Evolutionary conservation across 2,797 vertebrate species (phyloP).

Genomic region (Megaceryle alcyon): DNA sequence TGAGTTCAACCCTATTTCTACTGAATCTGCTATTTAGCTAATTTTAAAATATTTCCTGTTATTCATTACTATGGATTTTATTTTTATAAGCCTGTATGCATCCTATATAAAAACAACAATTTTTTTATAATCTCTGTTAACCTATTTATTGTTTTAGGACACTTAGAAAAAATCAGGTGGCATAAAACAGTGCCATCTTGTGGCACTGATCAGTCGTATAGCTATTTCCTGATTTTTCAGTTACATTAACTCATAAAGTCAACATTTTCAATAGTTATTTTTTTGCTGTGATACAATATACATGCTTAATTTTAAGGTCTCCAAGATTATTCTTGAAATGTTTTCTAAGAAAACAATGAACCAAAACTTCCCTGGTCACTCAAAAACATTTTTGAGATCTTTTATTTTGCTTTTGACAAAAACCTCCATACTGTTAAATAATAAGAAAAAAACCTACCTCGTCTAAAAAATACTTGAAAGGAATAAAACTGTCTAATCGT

Average conservation of each 20-base stretch:
- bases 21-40: not conserved
- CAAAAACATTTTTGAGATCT: not conserved
- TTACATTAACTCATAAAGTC: not conserved
- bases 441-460: accelerated
- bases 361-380: not conserved
- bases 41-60: not conserved
- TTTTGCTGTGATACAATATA: not conserved
- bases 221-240: not conserved
- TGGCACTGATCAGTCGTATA: not conserved
- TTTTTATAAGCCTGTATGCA: not conserved
- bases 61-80: not conserved
- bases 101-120: not conserved
- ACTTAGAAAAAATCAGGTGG: not conserved
- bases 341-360: not conserved
- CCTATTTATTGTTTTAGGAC: not conserved
- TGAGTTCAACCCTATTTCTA: not conserved
- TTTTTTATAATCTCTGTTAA: not conserved
- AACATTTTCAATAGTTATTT: not conserved
- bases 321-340: not conserved
- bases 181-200: conserved; percentile 65
- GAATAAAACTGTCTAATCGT: not conserved
- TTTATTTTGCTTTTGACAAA: not conserved
- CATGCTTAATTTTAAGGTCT: not conserved
- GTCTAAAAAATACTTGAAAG: not conserved
- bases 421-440: not conserved